Conservation (phyloP, 2,888 invertebrate species). For the Odontocolon sp. region DNA sequence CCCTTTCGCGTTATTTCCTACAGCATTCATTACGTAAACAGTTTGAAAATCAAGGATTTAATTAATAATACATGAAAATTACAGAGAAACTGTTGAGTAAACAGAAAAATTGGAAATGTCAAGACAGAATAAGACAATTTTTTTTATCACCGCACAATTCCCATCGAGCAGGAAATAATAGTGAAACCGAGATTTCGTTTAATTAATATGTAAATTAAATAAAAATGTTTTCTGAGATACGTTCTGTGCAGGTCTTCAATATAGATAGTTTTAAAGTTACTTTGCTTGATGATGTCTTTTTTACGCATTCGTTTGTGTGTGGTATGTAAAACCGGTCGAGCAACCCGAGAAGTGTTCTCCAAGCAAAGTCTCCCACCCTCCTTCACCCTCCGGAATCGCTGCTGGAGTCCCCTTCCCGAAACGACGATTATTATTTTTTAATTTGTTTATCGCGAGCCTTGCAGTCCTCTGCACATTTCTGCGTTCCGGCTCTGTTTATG, state of each 20-base stretch:
- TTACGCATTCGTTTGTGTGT: neutral
- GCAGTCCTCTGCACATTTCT: slow-evolving; percentile 38
- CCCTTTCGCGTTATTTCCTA: too few relatives aligned
- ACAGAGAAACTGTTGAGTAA: too few relatives aligned
- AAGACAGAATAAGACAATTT: too few relatives aligned
- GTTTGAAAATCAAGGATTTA: too few relatives aligned
- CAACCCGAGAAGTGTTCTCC: slow-evolving; percentile 19
- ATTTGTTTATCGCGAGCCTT: slow-evolving; percentile 18
- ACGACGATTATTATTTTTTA: slow-evolving; percentile 12
- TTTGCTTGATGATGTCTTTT: too few relatives aligned
- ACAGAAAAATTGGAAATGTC: too few relatives aligned
- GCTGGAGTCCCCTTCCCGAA: neutral
- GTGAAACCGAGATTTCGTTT: neutral
- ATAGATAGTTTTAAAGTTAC: slow-evolving; percentile 10
- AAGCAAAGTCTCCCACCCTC: neutral
- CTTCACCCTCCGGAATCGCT: neutral
- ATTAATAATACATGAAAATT: too few relatives aligned
- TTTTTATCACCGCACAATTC: too few relatives aligned
- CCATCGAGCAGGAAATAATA: too few relatives aligned
- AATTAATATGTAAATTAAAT: too few relatives aligned
- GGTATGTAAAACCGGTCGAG: slow-evolving; percentile 34
- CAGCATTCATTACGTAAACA: too few relatives aligned
- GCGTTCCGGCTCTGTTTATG: slow-evolving; percentile 37
- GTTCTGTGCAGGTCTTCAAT: neutral
- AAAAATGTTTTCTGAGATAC: too few relatives aligned